phyloP scores from a whole-genome alignment of 1,140 invertebrate species.

The Delia radicum region DNA sequence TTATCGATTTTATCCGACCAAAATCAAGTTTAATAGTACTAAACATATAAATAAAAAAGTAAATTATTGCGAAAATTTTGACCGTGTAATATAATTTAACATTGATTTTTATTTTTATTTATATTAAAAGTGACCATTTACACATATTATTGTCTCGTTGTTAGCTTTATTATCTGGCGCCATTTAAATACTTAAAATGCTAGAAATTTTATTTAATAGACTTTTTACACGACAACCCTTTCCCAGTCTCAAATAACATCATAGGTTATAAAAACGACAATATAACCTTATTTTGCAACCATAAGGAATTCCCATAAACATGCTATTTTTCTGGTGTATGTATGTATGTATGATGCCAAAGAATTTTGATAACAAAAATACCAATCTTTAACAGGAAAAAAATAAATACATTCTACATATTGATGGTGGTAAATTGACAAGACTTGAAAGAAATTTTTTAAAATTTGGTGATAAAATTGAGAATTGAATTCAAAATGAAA shows the following conservation, averaged over 20 bases:
- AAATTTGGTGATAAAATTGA: too few species aligned
- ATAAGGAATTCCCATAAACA: slow-evolving; percentile 16
- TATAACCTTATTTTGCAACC: neutral
- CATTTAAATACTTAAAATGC: neutral
- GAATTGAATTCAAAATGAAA: too few species aligned
- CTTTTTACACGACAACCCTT: neutral
- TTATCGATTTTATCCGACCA: too few species aligned
- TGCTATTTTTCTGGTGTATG: neutral
- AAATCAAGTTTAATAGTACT: too few species aligned
- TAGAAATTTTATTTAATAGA: neutral
- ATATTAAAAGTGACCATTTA: neutral
- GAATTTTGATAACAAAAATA: neutral
- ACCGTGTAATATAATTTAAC: too few species aligned
- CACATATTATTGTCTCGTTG: neutral
- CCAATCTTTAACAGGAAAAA: neutral
- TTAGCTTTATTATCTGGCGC: neutral
- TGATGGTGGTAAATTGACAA: too few species aligned
- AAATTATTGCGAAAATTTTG: too few species aligned
- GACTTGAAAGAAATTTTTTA: too few species aligned
- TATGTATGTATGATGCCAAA: neutral
- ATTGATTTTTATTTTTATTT: neutral
- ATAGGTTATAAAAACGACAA: neutral
- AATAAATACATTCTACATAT: neutral
- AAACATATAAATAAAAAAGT: too few species aligned
- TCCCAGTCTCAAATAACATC: neutral